Percentiles rank a stretch among this genome's conserved stretches.
phyloP scores from a whole-genome alignment of 2,113 vertebrate genomes.

The Mugil cephalus region DNA sequence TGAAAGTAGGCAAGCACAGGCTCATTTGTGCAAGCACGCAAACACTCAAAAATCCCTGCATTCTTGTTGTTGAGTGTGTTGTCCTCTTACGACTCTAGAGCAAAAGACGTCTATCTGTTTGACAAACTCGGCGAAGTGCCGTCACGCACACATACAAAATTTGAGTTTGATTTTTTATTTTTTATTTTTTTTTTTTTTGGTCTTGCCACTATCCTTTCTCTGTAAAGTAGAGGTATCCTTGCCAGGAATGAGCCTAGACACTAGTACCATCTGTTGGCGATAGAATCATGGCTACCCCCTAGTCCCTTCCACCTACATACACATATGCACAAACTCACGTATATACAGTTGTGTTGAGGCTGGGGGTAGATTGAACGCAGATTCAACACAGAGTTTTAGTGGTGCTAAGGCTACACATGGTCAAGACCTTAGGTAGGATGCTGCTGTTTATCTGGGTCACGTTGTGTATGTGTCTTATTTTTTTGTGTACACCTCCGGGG shows the following conservation, averaged over 20 bases:
- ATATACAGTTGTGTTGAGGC: constrained; percentile 12
- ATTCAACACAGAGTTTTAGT: constrained; percentile 36
- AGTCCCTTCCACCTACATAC: neutral
- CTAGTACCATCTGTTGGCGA: constrained; percentile 47
- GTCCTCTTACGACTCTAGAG: constrained; percentile 17
- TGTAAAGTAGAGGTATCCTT: constrained; percentile 37
- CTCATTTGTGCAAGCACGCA: constrained; percentile 19
- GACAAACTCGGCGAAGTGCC: constrained; percentile 21
- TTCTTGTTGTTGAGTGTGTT: constrained; percentile 20
- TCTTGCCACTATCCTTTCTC: constrained; percentile 24
- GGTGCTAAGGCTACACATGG: constrained; percentile 25
- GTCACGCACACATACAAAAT: neutral
- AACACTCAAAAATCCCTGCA: constrained; percentile 20
- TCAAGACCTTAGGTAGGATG: constrained; percentile 53
- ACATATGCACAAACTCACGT: neutral
- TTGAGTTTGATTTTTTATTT: no score
- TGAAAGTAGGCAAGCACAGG: constrained; percentile 25
- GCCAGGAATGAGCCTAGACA: constrained; percentile 48
- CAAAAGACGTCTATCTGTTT: constrained; percentile 20
- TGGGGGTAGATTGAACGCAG: constrained; percentile 55
- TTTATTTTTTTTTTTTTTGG: constrained; percentile 25
- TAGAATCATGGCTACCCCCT: constrained; percentile 15
- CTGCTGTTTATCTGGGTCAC: constrained; percentile 54
- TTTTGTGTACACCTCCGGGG: constrained; percentile 45
- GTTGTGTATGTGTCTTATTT: constrained; percentile 45